Conservation (phyloP, 1,140 invertebrate species). For the Drosophila ananassae region DNA sequence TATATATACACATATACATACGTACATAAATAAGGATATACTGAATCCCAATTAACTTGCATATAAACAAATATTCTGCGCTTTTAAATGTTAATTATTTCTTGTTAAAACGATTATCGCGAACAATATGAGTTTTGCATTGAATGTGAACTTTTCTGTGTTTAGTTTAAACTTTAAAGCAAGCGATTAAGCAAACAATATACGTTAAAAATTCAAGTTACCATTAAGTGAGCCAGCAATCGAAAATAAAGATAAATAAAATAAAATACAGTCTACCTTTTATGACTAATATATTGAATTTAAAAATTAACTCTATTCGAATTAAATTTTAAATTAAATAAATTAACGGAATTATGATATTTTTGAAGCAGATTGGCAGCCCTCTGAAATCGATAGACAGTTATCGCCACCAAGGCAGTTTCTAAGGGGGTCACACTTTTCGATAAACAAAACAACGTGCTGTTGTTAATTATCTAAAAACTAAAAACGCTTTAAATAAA, state of each 20-base stretch:
- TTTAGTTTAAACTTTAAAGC: slow-evolving; percentile 57
- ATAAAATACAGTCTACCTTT: slow-evolving; percentile 2
- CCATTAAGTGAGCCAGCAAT: slow-evolving; percentile 58
- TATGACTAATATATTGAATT: background rate
- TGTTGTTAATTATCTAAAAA: background rate
- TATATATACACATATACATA: slow-evolving; percentile 39
- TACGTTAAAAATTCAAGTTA: slow-evolving; percentile 57
- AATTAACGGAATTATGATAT: background rate
- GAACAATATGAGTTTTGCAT: slow-evolving; percentile 65
- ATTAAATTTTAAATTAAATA: background rate
- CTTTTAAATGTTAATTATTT: slow-evolving; percentile 78
- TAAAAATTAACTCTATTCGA: background rate
- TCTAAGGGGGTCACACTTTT: background rate
- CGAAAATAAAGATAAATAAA: slow-evolving; percentile 43
- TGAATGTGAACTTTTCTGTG: slow-evolving; percentile 58
- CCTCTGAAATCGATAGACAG: background rate
- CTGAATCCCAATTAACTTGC: slow-evolving; percentile 57
- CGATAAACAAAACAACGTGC: slow-evolving; percentile 65
- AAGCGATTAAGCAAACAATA: slow-evolving; percentile 45
- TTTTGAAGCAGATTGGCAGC: slow-evolving; percentile 17
- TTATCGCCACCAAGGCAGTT: background rate
- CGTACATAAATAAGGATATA: slow-evolving; percentile 50
- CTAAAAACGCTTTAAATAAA: slow-evolving; percentile 2
- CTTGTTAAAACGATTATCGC: slow-evolving; percentile 57
- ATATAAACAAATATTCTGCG: slow-evolving; percentile 64